Evolutionary conservation across 2,888 invertebrate species (phyloP).

Genomic region (Drosophila multiciliata): DNA sequence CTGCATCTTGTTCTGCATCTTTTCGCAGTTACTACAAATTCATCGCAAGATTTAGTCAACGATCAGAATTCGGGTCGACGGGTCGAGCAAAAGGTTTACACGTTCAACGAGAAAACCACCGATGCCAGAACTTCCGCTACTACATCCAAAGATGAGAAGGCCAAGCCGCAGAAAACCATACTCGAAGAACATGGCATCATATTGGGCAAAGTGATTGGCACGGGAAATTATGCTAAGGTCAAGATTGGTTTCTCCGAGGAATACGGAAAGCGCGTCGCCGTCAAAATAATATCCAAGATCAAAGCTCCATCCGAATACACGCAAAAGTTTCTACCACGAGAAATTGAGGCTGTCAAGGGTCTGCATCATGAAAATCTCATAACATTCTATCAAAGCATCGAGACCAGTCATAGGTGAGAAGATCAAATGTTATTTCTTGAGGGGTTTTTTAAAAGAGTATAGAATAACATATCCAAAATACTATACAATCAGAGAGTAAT

Average conservation of each 20-base stretch:
- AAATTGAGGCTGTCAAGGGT: slow-evolving; percentile 93
- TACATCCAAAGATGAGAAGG: slow-evolving; percentile 44
- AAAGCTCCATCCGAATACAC: slow-evolving; percentile 93
- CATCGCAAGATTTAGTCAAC: slow-evolving; percentile 66
- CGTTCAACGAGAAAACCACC: slow-evolving; percentile 50
- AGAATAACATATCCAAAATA: too few relatives aligned
- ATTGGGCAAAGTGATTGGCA: slow-evolving; percentile 91
- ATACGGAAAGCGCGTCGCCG: slow-evolving; percentile 90
- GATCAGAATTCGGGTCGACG: slow-evolving; percentile 67
- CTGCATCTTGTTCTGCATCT: background rate
- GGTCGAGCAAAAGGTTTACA: slow-evolving; percentile 68
- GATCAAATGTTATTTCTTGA: background rate
- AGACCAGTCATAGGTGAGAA: slow-evolving; percentile 91
- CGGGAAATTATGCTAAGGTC: slow-evolving; percentile 93
- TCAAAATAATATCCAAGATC: slow-evolving; percentile 93
- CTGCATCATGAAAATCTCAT: slow-evolving; percentile 92
- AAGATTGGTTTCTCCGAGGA: slow-evolving; percentile 91
- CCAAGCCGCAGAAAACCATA: slow-evolving; percentile 86
- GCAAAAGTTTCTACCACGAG: slow-evolving; percentile 92
- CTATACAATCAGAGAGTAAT: too few relatives aligned
- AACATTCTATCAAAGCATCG: slow-evolving; percentile 92
- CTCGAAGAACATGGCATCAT: slow-evolving; percentile 91
- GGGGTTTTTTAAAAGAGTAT: background rate
- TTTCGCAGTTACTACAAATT: slow-evolving; percentile 37
- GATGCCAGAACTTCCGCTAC: background rate